Evolutionary conservation across 2,797 vertebrate species (phyloP).

Genomic region (Gorsachius magnificus): DNA sequence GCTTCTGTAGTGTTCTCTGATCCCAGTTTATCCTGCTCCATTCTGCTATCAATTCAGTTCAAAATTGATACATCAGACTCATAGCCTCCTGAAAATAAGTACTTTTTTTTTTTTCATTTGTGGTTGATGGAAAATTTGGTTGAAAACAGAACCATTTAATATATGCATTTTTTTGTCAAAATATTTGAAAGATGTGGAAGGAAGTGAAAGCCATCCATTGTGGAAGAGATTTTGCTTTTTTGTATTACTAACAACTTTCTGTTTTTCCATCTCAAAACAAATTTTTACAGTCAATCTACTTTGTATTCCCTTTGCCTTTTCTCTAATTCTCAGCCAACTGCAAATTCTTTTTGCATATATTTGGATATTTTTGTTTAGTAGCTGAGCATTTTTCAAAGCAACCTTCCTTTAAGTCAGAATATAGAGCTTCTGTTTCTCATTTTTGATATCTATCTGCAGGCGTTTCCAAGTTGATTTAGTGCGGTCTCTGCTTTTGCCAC

Average conservation of each 20-base stretch:
- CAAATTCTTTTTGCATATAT: background rate
- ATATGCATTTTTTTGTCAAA: background rate
- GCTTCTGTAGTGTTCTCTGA: background rate
- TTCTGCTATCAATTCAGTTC: background rate
- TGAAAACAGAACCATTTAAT: background rate
- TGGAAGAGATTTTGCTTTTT: background rate
- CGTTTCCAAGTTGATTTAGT: background rate
- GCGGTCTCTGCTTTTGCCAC: background rate
- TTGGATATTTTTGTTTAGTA: background rate
- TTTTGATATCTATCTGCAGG: background rate
- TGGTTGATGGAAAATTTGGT: background rate
- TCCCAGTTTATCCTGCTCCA: conserved; percentile 24
- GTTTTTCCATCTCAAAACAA: background rate
- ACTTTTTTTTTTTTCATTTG: conserved; percentile 41
- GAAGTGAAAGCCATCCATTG: background rate
- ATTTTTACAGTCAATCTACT: background rate
- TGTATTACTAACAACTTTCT: background rate
- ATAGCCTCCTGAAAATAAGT: background rate
- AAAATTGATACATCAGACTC: background rate
- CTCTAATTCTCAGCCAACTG: background rate
- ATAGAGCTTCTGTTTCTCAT: background rate
- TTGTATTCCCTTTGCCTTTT: background rate
- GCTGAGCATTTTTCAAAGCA: background rate
- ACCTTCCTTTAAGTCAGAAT: background rate
- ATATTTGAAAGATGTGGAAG: background rate